A percentile compares a stretch with the other conserved stretches of the same genome.
Conservation (phyloP, 2,797 vertebrate species). For the Tapirus indicus region DNA sequence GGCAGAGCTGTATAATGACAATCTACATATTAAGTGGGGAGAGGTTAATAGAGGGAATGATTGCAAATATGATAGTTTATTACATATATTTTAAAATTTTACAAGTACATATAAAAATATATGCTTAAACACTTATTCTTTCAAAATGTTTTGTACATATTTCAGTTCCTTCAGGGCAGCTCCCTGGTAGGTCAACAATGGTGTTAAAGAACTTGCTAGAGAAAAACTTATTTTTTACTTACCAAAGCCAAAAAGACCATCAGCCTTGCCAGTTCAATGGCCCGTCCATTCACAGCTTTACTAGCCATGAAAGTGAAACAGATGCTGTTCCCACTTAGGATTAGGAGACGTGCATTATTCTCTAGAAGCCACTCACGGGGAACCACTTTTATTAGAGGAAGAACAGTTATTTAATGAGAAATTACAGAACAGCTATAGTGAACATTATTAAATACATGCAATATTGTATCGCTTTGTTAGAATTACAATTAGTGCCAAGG, state of each 20-base stretch:
- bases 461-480: conserved; percentile 12
- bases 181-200: not conserved
- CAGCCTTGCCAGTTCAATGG: conserved; percentile 90
- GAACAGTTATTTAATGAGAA: conserved; percentile 68
- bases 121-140: conserved; percentile 37
- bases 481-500: conserved; percentile 60
- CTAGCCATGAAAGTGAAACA: conserved; percentile 94
- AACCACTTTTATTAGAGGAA: conserved; percentile 87
- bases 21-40: not conserved
- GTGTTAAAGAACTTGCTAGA: not conserved
- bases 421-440: not conserved
- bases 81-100: not conserved
- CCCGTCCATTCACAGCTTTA: conserved; percentile 92
- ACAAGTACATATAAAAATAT: not conserved
- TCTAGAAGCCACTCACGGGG: conserved; percentile 94
- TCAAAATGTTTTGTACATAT: conserved; percentile 3
- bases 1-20: not conserved
- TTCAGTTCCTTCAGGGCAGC: not conserved
- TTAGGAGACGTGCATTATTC: conserved; percentile 94
- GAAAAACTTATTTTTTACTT: conserved; percentile 78
- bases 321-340: conserved; percentile 92
- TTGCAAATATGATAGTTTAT: conserved; percentile 23
- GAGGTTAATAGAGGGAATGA: not conserved
- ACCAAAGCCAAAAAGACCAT: conserved; percentile 94
- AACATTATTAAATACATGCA: conserved; percentile 56